Base-by-base conservation (phyloP, 1,140 invertebrate species). In the Drosophila aff. region DNA sequence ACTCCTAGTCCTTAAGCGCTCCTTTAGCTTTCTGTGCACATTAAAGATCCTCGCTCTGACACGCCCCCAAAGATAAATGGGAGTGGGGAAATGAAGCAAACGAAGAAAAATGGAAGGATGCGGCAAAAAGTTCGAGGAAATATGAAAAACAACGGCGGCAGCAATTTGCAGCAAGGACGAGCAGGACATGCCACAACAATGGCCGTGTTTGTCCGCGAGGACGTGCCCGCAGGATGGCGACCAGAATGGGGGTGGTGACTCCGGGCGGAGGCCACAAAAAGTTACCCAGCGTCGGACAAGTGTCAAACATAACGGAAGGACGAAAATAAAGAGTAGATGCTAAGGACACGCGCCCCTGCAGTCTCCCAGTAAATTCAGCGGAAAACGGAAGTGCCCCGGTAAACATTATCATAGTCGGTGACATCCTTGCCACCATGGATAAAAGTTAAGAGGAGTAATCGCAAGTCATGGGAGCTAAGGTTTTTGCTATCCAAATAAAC, bases 141-240 rank as follows among this genome's bases (percentile, higher is more conserved):
- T 58, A 72, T 61, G 63, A 68, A 62, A 78, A 55, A 58, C 77
- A 76, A 79, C 62, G 55, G 57, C 52, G 63, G 63, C 64, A 78
- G 79, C 82, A 85, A 86, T 85, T 85, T 86, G 82, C 69, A 64
- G 79, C 76, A 72, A 76, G 83, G 82, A 79, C 82, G 81, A 72
- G 67, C 79, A 75, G 78, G 65, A 85, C 79, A 85, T 76, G 84
- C 75, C 83, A 69, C 76, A 85, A 85, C 82, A 85, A 85, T 86
- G 53, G 82, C 82, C 69, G 49, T 86, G 75, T 86, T 67, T 81
- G 75, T 67, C 65, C 71, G 73, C 68, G 58, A 67, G 73, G 64
- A 77, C 75, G 74, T 77, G 72, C 72, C 71, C 43, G 50, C 68
- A 55, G 58, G 67, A 44, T 47, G 68, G 18, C 23, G 18, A 44